Conservation (phyloP, 2,888 invertebrate species). For the Therioaphis trifolii region DNA sequence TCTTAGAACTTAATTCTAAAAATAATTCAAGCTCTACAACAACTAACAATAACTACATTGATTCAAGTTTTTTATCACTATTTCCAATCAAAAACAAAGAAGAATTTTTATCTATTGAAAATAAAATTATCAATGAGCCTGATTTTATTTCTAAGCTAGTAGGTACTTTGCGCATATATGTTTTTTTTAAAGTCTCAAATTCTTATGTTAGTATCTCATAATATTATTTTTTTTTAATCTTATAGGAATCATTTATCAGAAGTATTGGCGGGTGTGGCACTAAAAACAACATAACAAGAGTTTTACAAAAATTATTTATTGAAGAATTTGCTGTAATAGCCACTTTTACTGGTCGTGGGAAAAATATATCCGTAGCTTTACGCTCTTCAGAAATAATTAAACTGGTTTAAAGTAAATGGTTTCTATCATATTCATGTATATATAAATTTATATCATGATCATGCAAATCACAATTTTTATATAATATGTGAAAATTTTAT, state of each 20-base stretch:
- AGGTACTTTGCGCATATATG: not conserved
- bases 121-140: not conserved
- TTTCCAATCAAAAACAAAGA: constrained; percentile 7
- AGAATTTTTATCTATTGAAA: constrained; percentile 11
- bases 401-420: not conserved
- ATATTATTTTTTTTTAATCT: not conserved
- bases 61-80: constrained; percentile 6
- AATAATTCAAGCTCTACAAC: not conserved
- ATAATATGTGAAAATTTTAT: not conserved
- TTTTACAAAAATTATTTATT: constrained; percentile 10
- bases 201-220: not conserved
- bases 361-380: constrained; percentile 13
- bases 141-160: constrained; percentile 10
- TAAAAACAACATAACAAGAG: constrained; percentile 15
- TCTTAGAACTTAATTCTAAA: not conserved
- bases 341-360: no score
- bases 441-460: no score
- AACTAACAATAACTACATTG: constrained; percentile 1
- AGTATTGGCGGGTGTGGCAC: constrained; percentile 16
- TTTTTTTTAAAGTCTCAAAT: not conserved
- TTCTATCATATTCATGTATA: no score
- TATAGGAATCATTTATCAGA: constrained; percentile 17
- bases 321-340: no score
- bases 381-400: not conserved
- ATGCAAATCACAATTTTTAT: not conserved